These are phyloP conservation scores for Drosophila helvetica DNA, from an alignment of 2,888 invertebrate species.

Conservation along the genomic window DNA sequence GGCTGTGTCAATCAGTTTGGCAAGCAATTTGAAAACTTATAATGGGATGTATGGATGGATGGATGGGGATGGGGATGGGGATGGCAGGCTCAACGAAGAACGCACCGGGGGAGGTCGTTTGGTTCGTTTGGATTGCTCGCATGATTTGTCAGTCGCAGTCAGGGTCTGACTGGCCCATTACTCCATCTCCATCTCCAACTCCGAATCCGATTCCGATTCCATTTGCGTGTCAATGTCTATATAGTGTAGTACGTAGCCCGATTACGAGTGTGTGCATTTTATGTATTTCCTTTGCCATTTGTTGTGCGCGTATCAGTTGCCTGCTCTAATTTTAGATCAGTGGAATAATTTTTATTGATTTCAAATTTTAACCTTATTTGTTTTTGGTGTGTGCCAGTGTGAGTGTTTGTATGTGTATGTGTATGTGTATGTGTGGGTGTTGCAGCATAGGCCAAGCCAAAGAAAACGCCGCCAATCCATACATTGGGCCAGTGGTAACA, in stretches of 20 bases:
- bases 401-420: slow-evolving; percentile 17
- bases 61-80: not conserved
- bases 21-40: slow-evolving; percentile 54
- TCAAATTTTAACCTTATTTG: slow-evolving; percentile 81
- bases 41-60: slow-evolving; percentile 46
- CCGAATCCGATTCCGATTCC: not conserved
- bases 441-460: slow-evolving; percentile 14
- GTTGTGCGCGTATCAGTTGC: slow-evolving; percentile 36
- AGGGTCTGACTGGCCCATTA: not conserved
- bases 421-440: slow-evolving; percentile 25
- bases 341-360: slow-evolving; percentile 82
- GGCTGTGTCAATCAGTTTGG: slow-evolving; percentile 31
- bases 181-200: not conserved
- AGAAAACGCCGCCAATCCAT: slow-evolving; percentile 69
- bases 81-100: slow-evolving; percentile 30
- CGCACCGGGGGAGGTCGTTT: slow-evolving; percentile 15
- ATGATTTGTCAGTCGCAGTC: slow-evolving; percentile 63
- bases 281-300: no score
- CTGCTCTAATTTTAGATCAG: slow-evolving; percentile 83
- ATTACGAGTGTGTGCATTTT: not conserved
- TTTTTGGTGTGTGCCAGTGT: slow-evolving; percentile 10
- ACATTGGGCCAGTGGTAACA: slow-evolving; percentile 55
- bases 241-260: not conserved
- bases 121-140: slow-evolving; percentile 47
- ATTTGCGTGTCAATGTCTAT: not conserved